Conservation (phyloP, 2,888 invertebrate species). For the Latrodectus elegans region DNA sequence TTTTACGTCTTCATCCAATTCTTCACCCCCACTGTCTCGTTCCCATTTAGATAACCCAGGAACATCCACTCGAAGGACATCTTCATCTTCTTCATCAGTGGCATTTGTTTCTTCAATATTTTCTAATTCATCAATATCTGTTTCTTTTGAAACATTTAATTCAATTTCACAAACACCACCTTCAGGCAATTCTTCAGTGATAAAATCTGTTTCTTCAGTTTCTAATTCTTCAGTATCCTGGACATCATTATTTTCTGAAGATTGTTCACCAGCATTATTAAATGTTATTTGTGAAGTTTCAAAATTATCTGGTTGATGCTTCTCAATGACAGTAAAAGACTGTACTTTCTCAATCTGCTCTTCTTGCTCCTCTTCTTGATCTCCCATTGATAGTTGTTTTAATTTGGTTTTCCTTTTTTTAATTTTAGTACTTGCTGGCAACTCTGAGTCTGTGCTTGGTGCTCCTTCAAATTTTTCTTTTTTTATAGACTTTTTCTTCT, state of each 20-base stretch:
- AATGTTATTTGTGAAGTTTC: not conserved
- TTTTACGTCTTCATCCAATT: conserved; percentile 46
- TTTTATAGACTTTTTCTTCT: conserved; percentile 77
- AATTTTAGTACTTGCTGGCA: conserved; percentile 29
- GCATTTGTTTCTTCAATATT: conserved; percentile 23
- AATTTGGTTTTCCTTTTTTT: conserved; percentile 56
- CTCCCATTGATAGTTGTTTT: conserved; percentile 1
- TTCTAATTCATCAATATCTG: conserved; percentile 12
- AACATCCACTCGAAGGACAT: conserved; percentile 63
- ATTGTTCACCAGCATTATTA: conserved; percentile 6
- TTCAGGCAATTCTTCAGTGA: conserved; percentile 13
- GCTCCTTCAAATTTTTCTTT: conserved; percentile 74
- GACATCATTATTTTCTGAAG: not conserved
- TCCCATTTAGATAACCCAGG: conserved; percentile 94
- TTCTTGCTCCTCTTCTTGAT: not conserved
- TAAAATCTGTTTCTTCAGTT: conserved; percentile 4
- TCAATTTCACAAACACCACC: conserved; percentile 8
- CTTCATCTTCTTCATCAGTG: conserved; percentile 45
- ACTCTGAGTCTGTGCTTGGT: conserved; percentile 54
- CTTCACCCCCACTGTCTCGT: conserved; percentile 79
- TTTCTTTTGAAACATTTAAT: conserved; percentile 2
- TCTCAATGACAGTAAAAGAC: not conserved
- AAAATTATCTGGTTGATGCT: conserved; percentile 10
- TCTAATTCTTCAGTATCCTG: not conserved
- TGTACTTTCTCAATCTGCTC: not conserved